These are phyloP conservation scores for Temnothorax ravouxi DNA, from an alignment of 2,888 invertebrate species.

Conservation along the genomic window DNA sequence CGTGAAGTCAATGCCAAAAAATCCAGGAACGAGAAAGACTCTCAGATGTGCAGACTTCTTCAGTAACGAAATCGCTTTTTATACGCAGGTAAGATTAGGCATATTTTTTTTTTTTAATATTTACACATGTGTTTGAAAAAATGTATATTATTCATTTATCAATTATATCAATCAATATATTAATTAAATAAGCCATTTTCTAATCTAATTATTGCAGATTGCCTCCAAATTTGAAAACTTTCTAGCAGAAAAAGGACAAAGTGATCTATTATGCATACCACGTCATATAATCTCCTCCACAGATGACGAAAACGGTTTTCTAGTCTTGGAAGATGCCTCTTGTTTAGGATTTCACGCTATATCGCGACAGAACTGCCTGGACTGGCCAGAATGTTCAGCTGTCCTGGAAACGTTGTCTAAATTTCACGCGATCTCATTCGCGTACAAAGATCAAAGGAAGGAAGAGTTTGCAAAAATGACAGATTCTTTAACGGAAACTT, in stretches of 20 bases:
- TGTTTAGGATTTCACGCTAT: constrained; percentile 81
- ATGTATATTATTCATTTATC: background rate
- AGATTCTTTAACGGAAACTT: constrained; percentile 79
- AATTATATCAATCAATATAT: no score
- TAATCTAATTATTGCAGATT: constrained; percentile 72
- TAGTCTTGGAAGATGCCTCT: constrained; percentile 85
- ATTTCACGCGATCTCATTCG: constrained; percentile 86
- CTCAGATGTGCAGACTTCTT: constrained; percentile 91
- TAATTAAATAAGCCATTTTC: background rate
- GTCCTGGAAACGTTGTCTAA: constrained; percentile 85
- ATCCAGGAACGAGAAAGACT: constrained; percentile 89
- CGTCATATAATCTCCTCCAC: constrained; percentile 81
- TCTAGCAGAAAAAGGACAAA: constrained; percentile 74
- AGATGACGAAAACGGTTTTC: constrained; percentile 86
- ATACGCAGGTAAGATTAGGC: constrained; percentile 82
- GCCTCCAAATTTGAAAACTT: constrained; percentile 79
- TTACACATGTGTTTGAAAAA: background rate
- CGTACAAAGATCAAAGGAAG: constrained; percentile 85
- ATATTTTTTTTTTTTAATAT: background rate
- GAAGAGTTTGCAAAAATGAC: constrained; percentile 81
- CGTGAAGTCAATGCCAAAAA: constrained; percentile 90
- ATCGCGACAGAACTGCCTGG: constrained; percentile 80
- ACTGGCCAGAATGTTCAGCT: constrained; percentile 79
- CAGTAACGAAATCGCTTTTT: constrained; percentile 91
- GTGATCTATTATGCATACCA: constrained; percentile 76